phyloP scores from a whole-genome alignment of 2,113 vertebrate genomes.

The Tachysurus vachellii region DNA sequence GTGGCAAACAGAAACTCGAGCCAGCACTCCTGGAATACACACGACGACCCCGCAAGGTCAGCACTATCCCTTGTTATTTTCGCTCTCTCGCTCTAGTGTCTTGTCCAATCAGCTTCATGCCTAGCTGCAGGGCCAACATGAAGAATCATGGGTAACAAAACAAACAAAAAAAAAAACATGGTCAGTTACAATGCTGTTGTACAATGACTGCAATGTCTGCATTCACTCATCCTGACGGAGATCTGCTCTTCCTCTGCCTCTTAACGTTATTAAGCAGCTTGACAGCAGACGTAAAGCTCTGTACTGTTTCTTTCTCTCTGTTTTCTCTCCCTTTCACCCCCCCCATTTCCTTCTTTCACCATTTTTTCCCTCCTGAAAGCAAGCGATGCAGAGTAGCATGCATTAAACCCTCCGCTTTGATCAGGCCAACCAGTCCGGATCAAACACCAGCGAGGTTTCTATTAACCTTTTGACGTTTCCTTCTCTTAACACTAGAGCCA shows the following conservation, averaged over 20 bases:
- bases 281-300: neutral
- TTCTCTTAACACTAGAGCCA: conserved; percentile 22
- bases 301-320: neutral
- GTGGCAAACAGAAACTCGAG: neutral
- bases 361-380: neutral
- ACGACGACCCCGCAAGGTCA: conserved; percentile 27
- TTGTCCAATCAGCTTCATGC: conserved; percentile 29
- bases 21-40: neutral
- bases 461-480: conserved; percentile 43
- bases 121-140: conserved; percentile 23
- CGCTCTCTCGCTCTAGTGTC: conserved; percentile 4
- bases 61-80: neutral
- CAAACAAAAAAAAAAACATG: neutral
- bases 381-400: conserved; percentile 2
- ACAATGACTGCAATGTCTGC: neutral
- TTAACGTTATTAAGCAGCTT: neutral
- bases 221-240: neutral
- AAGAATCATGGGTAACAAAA: conserved; percentile 48
- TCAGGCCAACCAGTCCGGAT: conserved; percentile 21
- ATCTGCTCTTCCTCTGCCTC: neutral
- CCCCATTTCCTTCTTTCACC: neutral
- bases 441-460: conserved; percentile 32
- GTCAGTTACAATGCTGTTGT: neutral
- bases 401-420: conserved; percentile 31
- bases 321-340: neutral